Percentiles rank a stretch among this genome's conserved stretches.
Evolutionary conservation across 1,140 invertebrate genomes (phyloP).

Genomic region (Magallana angulata): DNA sequence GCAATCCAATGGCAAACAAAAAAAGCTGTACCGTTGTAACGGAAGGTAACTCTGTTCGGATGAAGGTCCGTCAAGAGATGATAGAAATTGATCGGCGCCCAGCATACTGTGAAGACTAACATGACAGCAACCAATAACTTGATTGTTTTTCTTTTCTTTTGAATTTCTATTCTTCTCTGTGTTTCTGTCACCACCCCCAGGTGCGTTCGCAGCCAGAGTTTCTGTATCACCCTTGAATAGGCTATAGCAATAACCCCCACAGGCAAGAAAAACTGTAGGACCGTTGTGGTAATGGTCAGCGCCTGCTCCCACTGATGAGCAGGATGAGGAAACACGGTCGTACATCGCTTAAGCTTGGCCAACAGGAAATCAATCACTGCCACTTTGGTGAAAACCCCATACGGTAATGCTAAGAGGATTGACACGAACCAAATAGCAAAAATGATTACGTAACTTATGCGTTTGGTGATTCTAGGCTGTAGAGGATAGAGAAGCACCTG

Average conservation of each 20-base stretch:
- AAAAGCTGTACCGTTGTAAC: constrained; percentile 73
- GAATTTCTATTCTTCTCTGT: constrained; percentile 71
- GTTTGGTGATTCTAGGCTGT: constrained; percentile 77
- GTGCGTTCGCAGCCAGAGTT: constrained; percentile 70
- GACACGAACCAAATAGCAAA: constrained; percentile 80
- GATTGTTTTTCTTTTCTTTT: constrained; percentile 77
- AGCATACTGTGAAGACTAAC: constrained; percentile 80
- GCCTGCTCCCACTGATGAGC: constrained; percentile 72
- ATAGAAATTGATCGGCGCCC: constrained; percentile 82
- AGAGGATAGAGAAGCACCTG: constrained; percentile 81
- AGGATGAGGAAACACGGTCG: constrained; percentile 69
- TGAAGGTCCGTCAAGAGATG: constrained; percentile 81
- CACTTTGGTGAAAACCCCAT: constrained; percentile 79
- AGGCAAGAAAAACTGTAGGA: constrained; percentile 82
- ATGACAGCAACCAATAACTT: constrained; percentile 80
- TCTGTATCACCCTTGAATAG: constrained; percentile 75
- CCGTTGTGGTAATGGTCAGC: constrained; percentile 79
- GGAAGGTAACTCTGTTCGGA: constrained; percentile 69
- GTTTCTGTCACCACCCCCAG: constrained; percentile 72
- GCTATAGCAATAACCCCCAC: constrained; percentile 79
- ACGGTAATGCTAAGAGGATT: constrained; percentile 79
- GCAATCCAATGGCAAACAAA: constrained; percentile 81
- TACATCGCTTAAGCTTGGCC: constrained; percentile 71
- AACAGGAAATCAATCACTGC: constrained; percentile 52
- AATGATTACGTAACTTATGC: constrained; percentile 77